Percentiles rank a stretch among this genome's conserved stretches.
Conservation (phyloP, 2,888 invertebrate species). For the Trissolcus brochymenae region DNA sequence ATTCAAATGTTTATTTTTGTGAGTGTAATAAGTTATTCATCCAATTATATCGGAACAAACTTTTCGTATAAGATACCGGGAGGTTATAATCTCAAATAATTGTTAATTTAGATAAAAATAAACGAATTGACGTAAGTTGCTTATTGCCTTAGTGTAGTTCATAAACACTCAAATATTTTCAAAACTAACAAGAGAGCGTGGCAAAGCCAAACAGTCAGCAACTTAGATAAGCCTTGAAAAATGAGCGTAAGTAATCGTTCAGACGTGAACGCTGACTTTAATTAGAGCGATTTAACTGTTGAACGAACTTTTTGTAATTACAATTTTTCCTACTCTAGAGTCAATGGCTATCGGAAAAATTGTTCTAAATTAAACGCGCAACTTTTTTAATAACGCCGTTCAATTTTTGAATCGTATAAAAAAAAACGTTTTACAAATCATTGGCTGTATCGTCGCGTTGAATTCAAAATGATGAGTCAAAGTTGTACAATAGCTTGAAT, state of each 20-base stretch:
- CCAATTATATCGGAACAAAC: too few relatives aligned
- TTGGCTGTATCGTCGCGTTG: conserved; percentile 6
- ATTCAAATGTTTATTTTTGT: too few relatives aligned
- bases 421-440: conserved; percentile 23
- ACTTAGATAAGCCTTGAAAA: conserved; percentile 31
- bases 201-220: conserved; percentile 5
- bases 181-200: conserved; percentile 10
- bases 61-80: too few relatives aligned
- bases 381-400: conserved; percentile 36
- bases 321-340: conserved; percentile 24
- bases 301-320: conserved; percentile 38
- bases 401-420: conserved; percentile 22
- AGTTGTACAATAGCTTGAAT: conserved; percentile 2
- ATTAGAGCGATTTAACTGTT: conserved; percentile 38
- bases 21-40: too few relatives aligned
- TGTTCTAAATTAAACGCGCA: conserved; percentile 23
- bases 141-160: neutral
- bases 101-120: neutral
- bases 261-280: conserved; percentile 29
- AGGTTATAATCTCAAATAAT: too few relatives aligned
- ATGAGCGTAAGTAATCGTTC: conserved; percentile 29
- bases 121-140: neutral
- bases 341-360: conserved; percentile 35
- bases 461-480: conserved; percentile 19
- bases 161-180: conserved; percentile 20